Percentiles rank a stretch among this genome's conserved stretches.
phyloP scores from a whole-genome alignment of 2,113 vertebrate genomes.

The Rallus limicola region DNA sequence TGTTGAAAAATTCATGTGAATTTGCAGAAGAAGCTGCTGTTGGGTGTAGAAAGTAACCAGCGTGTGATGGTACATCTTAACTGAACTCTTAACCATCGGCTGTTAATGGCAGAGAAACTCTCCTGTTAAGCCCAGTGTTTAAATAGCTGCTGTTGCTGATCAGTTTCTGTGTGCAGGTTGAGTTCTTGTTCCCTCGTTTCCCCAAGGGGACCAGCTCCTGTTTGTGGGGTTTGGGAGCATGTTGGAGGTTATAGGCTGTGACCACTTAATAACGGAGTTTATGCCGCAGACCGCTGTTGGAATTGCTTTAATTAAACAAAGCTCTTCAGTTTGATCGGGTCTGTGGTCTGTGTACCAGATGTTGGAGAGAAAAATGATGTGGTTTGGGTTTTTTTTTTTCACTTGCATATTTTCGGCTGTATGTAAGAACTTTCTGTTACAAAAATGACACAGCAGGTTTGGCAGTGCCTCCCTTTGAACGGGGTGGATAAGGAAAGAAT shows the following conservation, averaged over 20 bases:
- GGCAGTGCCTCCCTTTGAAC: not conserved
- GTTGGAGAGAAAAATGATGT: not conserved
- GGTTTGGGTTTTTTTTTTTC: not conserved
- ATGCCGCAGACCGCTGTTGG: not conserved
- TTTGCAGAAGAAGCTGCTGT: not conserved
- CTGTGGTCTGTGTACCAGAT: slow-evolving; percentile 39
- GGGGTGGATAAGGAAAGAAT: slow-evolving; percentile 9
- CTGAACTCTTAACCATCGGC: not conserved
- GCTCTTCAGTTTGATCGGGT: not conserved
- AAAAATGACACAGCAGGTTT: slow-evolving; percentile 42
- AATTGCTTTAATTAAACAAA: not conserved
- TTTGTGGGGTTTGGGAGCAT: not conserved
- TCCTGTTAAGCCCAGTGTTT: not conserved
- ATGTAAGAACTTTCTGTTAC: slow-evolving; percentile 20
- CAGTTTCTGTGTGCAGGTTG: not conserved
- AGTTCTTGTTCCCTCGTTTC: not conserved
- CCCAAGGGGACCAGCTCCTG: not conserved
- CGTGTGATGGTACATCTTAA: not conserved
- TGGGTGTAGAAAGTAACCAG: not conserved
- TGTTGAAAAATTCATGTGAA: not conserved
- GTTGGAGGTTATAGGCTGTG: not conserved
- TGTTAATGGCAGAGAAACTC: not conserved
- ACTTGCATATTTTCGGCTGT: slow-evolving; percentile 36
- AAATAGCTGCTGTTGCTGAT: not conserved
- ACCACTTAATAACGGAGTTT: not conserved